Conservation (phyloP, 2,797 vertebrate species). For the Myotis vivesi region DNA sequence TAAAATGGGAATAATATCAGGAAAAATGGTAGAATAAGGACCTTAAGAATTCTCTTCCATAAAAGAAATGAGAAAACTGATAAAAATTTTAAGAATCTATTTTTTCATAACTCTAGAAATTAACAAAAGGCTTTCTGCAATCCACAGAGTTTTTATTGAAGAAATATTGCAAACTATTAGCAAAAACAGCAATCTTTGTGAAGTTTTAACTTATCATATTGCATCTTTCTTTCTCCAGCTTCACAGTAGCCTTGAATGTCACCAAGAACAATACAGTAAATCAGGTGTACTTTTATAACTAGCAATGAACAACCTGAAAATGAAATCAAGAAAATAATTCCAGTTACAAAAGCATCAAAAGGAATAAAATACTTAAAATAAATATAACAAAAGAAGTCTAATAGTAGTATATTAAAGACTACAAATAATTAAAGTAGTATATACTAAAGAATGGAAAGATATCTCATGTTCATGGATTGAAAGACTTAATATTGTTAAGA, state of each 20-base stretch:
- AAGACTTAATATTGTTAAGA: neutral
- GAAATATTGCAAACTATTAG: neutral
- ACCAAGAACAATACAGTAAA: neutral
- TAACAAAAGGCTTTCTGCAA: neutral
- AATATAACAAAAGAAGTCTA: neutral
- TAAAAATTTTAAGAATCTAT: neutral
- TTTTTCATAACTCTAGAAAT: neutral
- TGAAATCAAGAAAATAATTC: neutral
- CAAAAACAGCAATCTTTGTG: neutral
- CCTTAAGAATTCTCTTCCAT: neutral
- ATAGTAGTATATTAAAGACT: neutral
- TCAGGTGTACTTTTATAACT: neutral
- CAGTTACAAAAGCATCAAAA: neutral
- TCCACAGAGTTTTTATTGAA: neutral
- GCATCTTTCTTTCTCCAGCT: neutral
- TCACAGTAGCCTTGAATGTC: neutral
- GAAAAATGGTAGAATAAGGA: neutral
- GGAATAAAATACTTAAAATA: neutral
- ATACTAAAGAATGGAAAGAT: neutral
- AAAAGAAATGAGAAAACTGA: neutral
- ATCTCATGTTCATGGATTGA: neutral
- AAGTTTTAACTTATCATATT: neutral
- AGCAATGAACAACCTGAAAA: neutral
- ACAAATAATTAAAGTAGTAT: neutral
- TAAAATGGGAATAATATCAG: neutral